A percentile compares a stretch with the other conserved stretches of the same genome.
These are phyloP conservation scores for Meloidogyne chitwoodi DNA, from an alignment of 1,140 invertebrate species.

Conservation along the genomic window DNA sequence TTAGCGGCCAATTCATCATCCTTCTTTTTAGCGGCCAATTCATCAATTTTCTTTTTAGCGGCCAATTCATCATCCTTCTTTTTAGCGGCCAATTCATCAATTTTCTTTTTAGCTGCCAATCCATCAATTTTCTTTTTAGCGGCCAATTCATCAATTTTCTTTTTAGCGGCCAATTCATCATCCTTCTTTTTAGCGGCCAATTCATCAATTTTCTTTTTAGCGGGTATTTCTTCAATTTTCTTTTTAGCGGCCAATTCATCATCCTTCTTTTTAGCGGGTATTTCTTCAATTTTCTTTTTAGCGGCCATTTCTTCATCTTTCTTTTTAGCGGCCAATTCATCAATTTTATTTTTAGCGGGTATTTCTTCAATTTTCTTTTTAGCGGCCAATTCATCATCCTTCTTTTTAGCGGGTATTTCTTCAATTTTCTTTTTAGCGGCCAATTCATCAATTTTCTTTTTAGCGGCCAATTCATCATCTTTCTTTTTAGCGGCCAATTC, in stretches of 20 bases:
- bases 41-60: not conserved
- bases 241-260: slow-evolving; percentile 6
- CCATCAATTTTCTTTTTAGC: not conserved
- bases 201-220: not conserved
- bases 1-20: not conserved
- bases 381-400: not conserved
- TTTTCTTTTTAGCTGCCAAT: not conserved
- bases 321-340: not conserved
- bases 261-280: not conserved
- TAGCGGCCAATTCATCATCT: too few relatives aligned
- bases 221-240: not conserved
- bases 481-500: slow-evolving; percentile 8
- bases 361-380: not conserved
- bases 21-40: not conserved
- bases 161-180: not conserved
- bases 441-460: too few relatives aligned
- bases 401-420: not conserved
- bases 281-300: not conserved
- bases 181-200: not conserved
- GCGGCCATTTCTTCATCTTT: not conserved
- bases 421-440: too few relatives aligned
- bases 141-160: not conserved
- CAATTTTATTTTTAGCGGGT: not conserved
- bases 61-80: not conserved
- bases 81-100: not conserved